Base-by-base conservation (phyloP, 2,888 invertebrate species). In the Malthinus seriepunctatus region DNA sequence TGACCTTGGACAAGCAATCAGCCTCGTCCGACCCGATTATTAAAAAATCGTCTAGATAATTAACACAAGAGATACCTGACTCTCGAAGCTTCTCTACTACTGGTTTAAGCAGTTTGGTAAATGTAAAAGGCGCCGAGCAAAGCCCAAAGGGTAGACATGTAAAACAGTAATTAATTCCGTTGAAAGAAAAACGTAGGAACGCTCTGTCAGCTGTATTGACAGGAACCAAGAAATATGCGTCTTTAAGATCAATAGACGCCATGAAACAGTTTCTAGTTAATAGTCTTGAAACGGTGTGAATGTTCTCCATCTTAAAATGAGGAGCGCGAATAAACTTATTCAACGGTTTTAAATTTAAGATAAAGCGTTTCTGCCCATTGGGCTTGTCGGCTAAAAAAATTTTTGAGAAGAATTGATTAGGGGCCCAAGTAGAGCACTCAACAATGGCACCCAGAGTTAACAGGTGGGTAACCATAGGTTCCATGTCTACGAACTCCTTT, bases 51-150 rank as follows among this genome's bases (percentile, higher is more conserved):
- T 63, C 57, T 10, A 61, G 10, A 15, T 61, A 63, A 11, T 62
- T 39, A 12, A 47, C 44, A 3, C 57, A 64, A 5, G 56, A 9
- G 15, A 60, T 42, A 9, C 60, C 54, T 32, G 11, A 9, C 7
- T 12, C 10, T 33, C 53, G 47, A 11, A 64, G 32, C 11, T 49
- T 8, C 8, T 14, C 14, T 8, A 60, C 15, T 11, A 61, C 60
- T 9, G 60, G 60, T 45, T 64, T 64, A 47, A 57, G 48, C 32
- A 65, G 32, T 56, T 65, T 65, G 8, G 65, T 65, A 35, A 65
- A 65, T 11, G 54, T 32, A 12, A 33, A 60, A 23, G 62, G 63
- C 5, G 55, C 60, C 8, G 61, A 48, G 23, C 23, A 45, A 23
- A 64, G 37, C 31, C 63, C 62, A 37, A 65, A 65, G 3, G 60